Percentiles rank a stretch among this genome's conserved stretches.
Evolutionary conservation across 2,888 invertebrate genomes (phyloP).

Genomic region (Pyrrhia umbra): DNA sequence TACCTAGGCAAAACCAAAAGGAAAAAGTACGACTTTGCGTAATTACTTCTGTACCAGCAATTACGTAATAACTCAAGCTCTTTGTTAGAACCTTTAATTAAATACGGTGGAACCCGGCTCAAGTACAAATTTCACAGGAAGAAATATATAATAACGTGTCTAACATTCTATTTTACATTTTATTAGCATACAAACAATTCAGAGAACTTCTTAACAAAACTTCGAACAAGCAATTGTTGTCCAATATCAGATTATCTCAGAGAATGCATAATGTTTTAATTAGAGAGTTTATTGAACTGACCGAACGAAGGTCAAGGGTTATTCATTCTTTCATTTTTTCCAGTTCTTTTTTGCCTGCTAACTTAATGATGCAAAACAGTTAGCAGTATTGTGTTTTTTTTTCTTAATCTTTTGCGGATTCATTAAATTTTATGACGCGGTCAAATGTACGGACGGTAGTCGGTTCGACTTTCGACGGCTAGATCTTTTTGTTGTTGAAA

Average conservation of each 20-base stretch:
- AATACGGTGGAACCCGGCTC: slow-evolving; percentile 21
- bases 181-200: slow-evolving; percentile 48
- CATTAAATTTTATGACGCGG: slow-evolving; percentile 53
- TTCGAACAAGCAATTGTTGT: slow-evolving; percentile 39
- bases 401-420: slow-evolving; percentile 42
- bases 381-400: slow-evolving; percentile 16
- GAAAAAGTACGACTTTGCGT: not conserved
- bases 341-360: slow-evolving; percentile 27
- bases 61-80: slow-evolving; percentile 28
- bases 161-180: slow-evolving; percentile 21
- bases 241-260: slow-evolving; percentile 59
- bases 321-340: slow-evolving; percentile 60
- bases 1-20: not conserved
- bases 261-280: slow-evolving; percentile 71
- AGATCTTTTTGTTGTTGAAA: slow-evolving; percentile 31
- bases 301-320: slow-evolving; percentile 68
- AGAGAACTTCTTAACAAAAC: slow-evolving; percentile 34
- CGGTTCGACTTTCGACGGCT: slow-evolving; percentile 26
- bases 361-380: slow-evolving; percentile 28
- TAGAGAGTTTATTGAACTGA: slow-evolving; percentile 67
- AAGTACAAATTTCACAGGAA: slow-evolving; percentile 22
- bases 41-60: slow-evolving; percentile 4
- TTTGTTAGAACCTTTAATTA: slow-evolving; percentile 41
- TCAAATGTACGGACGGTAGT: slow-evolving; percentile 38
- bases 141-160: too few species aligned